Evolutionary conservation across 2,797 vertebrate species (phyloP), one percentile per base, ranked within the genome.

Genomic region (Leptodactylus fallax): DNA sequence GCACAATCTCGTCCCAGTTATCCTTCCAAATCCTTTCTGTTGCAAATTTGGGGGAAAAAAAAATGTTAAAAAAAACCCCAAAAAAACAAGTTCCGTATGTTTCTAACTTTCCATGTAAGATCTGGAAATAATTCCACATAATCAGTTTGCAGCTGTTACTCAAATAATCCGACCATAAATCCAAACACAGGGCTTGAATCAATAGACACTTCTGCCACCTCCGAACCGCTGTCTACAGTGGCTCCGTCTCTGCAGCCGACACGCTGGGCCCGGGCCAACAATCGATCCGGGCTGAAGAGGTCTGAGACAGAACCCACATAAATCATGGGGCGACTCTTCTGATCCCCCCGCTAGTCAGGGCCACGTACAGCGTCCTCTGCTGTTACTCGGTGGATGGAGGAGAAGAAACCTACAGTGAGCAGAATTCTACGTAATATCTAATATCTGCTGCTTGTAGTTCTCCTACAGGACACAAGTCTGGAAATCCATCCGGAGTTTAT

Each of bases 81-180:
- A 74, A 47, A 16, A 7, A n/a, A 74, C 27, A 56, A 72, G 45
- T 21, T 60, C 60, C 23, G 19, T 63, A 11, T 79, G 55, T 61
- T 76, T 76, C 56, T 45, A 76, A 25, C 55, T 11, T 74, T 74
- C 45, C 71, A 19, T 23, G 16, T 63, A 19, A 74, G 45, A 76
- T 82, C 86, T 87, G 86, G 86, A 77, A 87, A 87, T 61, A 49
- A 87, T 87, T 87, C 25, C 10, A 7, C 16, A 61, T 51, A 82
- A 81, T 77, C 86, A 74, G 79, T 81, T 81, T 60, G 78, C 78
- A 87, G 79, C 67, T 61, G 79, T 81, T 87, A 81, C 55, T 81
- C 45, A 71, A 81, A 87, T 81, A 74, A 87, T 87, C 85, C 55
- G 51, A 71, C 61, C 49, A 61, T 79, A 86, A 65, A 86, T 86